Evolutionary conservation across 2,888 invertebrate genomes (phyloP).

Genomic region (Oasisia sp.): DNA sequence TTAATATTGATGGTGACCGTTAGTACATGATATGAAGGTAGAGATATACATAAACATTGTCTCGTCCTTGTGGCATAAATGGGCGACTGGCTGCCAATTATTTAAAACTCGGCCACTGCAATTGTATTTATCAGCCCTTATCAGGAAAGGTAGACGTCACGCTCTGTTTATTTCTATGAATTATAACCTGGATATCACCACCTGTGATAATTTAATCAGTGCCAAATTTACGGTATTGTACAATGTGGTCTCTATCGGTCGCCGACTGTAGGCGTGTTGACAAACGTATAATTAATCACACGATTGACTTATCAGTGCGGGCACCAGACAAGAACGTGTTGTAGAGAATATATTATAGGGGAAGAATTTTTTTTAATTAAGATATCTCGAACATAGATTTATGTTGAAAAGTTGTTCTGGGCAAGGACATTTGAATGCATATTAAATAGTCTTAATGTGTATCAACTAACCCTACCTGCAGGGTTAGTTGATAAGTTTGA

Average conservation of each 20-base stretch:
- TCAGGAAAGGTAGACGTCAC: not conserved
- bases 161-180: not conserved
- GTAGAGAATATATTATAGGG: not conserved
- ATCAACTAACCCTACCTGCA: no score
- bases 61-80: no score
- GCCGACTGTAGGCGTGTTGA: not conserved
- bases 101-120: not conserved
- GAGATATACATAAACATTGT: not conserved
- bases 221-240: not conserved
- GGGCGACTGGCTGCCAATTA: not conserved
- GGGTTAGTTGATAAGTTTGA: no score
- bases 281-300: not conserved
- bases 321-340: not conserved
- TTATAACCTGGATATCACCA: not conserved
- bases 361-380: no score
- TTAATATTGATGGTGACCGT: no score
- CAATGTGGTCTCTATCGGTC: not conserved
- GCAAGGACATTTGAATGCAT: no score
- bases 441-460: no score
- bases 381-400: no score
- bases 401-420: no score
- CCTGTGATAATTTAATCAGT: not conserved
- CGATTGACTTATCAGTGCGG: not conserved
- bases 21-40: not conserved
- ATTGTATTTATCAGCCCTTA: not conserved